Conservation (phyloP, 2,888 invertebrate species). For the Pandemis corylana region DNA sequence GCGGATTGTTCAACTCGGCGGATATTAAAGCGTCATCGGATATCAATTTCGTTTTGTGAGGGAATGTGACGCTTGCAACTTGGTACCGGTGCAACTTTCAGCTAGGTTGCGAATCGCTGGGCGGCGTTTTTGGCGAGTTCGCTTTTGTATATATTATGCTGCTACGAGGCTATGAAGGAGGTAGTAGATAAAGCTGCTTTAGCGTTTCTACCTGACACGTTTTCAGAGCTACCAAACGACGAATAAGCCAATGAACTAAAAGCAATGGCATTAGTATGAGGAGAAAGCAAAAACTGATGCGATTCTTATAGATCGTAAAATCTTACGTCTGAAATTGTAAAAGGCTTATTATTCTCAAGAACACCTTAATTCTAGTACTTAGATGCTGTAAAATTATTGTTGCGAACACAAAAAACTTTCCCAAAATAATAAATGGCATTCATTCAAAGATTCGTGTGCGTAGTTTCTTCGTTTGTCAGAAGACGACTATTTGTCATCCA, state of each 20-base stretch:
- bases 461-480: background rate
- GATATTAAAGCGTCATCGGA: constrained; percentile 52
- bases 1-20: constrained; percentile 50
- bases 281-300: no score
- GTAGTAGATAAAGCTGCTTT: no score
- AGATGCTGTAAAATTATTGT: no score
- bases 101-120: background rate
- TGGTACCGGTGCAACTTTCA: background rate
- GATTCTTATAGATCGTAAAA: no score
- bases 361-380: no score
- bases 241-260: no score
- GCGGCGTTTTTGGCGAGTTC: background rate
- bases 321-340: no score
- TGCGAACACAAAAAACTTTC: background rate
- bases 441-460: background rate
- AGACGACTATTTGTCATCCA: background rate
- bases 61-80: constrained; percentile 11
- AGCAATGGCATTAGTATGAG: no score
- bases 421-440: background rate
- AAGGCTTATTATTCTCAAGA: no score
- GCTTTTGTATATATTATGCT: background rate
- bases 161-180: background rate
- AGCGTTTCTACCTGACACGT: no score
- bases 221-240: no score
- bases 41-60: constrained; percentile 42